Conservation (phyloP, 2,888 invertebrate genomes). For the Microchrysa polita region DNA sequence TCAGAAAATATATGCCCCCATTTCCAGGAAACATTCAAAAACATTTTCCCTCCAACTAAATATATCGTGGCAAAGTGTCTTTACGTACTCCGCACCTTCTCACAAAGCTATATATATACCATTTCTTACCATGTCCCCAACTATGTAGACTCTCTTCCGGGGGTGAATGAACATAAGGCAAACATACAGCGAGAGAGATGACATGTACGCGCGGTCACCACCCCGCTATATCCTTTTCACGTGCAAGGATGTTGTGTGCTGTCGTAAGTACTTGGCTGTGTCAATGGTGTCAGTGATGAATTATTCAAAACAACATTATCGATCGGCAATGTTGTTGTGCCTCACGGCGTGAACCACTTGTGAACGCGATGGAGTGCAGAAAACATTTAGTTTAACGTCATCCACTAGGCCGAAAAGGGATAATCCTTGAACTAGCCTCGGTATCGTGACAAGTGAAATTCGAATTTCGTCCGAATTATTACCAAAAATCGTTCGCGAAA, state of each 20-base stretch:
- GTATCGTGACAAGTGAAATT: background rate
- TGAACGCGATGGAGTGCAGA: conserved; percentile 32
- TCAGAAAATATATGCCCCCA: too few species aligned
- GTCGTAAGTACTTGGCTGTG: background rate
- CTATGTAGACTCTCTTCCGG: background rate
- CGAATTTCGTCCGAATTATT: too few species aligned
- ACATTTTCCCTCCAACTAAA: too few species aligned
- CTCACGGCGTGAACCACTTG: conserved; percentile 3
- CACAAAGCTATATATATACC: background rate
- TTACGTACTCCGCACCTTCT: too few species aligned
- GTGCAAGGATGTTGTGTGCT: background rate
- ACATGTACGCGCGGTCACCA: conserved; percentile 20
- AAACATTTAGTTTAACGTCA: conserved; percentile 33
- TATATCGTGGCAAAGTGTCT: too few species aligned
- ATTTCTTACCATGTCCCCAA: background rate
- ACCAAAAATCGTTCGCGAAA: too few species aligned
- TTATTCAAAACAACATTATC: conserved; percentile 43
- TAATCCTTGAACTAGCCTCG: conserved; percentile 40
- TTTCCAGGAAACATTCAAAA: too few species aligned
- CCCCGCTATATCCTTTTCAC: conserved; percentile 29
- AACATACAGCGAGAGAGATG: conserved; percentile 13
- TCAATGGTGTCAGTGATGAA: conserved; percentile 23
- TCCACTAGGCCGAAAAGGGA: conserved; percentile 2
- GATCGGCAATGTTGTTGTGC: conserved; percentile 22
- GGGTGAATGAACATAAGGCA: conserved; percentile 36